Base-by-base conservation (phyloP, 2,888 invertebrate genomes). In the Dicyrtomina minuta region DNA sequence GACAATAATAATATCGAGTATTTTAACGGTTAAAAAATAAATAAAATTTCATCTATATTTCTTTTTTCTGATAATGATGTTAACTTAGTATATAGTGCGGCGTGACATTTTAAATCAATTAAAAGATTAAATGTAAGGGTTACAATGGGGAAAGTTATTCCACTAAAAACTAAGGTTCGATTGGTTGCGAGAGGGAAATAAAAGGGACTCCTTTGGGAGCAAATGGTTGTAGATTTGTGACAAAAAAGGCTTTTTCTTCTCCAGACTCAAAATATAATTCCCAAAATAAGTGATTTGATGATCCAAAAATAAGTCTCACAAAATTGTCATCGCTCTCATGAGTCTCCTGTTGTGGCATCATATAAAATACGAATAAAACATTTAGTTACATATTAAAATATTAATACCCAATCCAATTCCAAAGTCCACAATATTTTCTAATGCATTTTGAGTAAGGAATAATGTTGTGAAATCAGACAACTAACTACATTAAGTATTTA, bases 221-320 rank as follows among this genome's bases (percentile, higher is more conserved):
- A 26, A 59, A 71, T 10, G 60, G 22, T 56, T 72, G 61, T 13
- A 74, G 41, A 55, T 46, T 67, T 56, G 60, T 39, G 17, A 64
- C 49, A 65, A 74, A 74, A 24, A 58, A 51, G 8, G 41, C 20
- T 56, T 71, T 73, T 59, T 78, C 78, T n/a, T 49, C 67, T 22
- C 68, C 68, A 0, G 78, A 77, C 60, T 78, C 78, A 68, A 78
- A 78, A 13, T 70, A 65, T 2, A 78, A 51, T 53, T 77, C 76
- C 78, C 78, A 78, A 51, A 68, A 65, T 1, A 66, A 27, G 26
- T 71, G 59, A 65, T 70, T 22, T 39, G 65, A 49, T 15, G 68
- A 59, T 51, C 70, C 74, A 64, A 74, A 77, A 10, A 77, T 71
- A 17, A 78, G 65, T 51, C 75, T 66, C 10, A 78, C 62, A 51